Evolutionary conservation across 2,113 vertebrate genomes (phyloP).

Genomic region (Gobio gobio): DNA sequence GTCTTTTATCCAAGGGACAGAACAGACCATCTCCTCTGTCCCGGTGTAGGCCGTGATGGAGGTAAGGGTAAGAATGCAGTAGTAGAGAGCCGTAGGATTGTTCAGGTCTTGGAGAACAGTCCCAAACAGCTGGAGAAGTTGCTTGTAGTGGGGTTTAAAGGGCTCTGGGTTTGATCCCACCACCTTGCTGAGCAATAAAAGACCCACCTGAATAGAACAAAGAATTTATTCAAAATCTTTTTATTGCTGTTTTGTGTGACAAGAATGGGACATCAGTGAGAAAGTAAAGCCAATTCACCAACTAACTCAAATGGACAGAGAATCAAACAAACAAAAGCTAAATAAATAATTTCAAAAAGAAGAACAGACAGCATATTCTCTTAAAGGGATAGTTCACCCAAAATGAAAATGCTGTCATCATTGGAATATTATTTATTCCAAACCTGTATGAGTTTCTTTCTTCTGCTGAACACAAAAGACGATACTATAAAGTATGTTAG

Average conservation of each 20-base stretch:
- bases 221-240: too few relatives aligned
- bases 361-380: neutral
- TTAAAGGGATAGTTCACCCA: neutral
- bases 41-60: conserved; percentile 74
- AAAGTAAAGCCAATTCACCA: too few relatives aligned
- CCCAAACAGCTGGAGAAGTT: conserved; percentile 81
- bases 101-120: conserved; percentile 76
- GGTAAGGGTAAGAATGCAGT: conserved; percentile 82
- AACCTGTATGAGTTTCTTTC: too few relatives aligned
- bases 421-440: too few relatives aligned
- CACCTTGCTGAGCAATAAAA: conserved; percentile 84
- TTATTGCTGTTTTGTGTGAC: too few relatives aligned
- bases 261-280: too few relatives aligned
- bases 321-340: too few relatives aligned
- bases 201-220: conserved; percentile 75
- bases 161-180: conserved; percentile 80
- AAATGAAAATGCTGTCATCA: too few relatives aligned
- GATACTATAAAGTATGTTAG: too few relatives aligned
- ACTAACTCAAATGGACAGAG: too few relatives aligned
- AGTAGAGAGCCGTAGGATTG: conserved; percentile 80
- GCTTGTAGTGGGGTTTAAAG: conserved; percentile 79
- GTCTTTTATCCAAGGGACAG: neutral
- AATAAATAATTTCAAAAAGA: neutral
- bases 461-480: too few relatives aligned
- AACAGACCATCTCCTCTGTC: conserved; percentile 81